Percentiles rank a stretch among this genome's conserved stretches.
phyloP scores from a whole-genome alignment of 2,888 invertebrate species.

The Magallana nippona region DNA sequence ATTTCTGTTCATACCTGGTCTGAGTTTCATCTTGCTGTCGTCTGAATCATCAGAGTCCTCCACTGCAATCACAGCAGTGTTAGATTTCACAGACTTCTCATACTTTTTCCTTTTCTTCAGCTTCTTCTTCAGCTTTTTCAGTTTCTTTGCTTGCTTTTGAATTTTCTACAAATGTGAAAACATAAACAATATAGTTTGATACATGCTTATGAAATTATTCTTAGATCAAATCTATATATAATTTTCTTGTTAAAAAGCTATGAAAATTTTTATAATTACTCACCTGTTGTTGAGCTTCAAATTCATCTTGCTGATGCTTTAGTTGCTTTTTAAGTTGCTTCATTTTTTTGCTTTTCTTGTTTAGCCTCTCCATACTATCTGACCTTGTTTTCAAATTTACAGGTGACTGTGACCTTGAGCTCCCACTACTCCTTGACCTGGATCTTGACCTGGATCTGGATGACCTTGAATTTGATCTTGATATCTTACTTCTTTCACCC shows the following conservation, averaged over 20 bases:
- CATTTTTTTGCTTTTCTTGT: slow-evolving; percentile 47
- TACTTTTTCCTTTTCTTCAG: slow-evolving; percentile 45
- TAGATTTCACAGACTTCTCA: slow-evolving; percentile 26
- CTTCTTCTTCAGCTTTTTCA: slow-evolving; percentile 53
- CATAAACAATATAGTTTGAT: not conserved
- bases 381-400: slow-evolving; percentile 37
- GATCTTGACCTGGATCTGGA: slow-evolving; percentile 47
- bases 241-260: not conserved
- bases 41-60: slow-evolving; percentile 40
- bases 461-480: slow-evolving; percentile 46
- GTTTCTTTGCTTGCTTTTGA: slow-evolving; percentile 54
- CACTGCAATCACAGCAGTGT: slow-evolving; percentile 16
- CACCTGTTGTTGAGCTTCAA: slow-evolving; percentile 60
- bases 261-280: not conserved
- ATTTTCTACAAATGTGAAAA: slow-evolving; percentile 47
- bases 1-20: not conserved
- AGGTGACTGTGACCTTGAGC: slow-evolving; percentile 46
- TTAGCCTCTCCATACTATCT: slow-evolving; percentile 40
- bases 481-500: slow-evolving; percentile 38
- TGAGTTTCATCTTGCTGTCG: slow-evolving; percentile 14
- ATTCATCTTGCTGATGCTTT: slow-evolving; percentile 55
- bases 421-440: slow-evolving; percentile 46
- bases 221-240: too few relatives aligned
- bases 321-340: slow-evolving; percentile 50
- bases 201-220: not conserved